Conservation (phyloP, 2,113 vertebrate species). For the Ranitomeya imitator region DNA sequence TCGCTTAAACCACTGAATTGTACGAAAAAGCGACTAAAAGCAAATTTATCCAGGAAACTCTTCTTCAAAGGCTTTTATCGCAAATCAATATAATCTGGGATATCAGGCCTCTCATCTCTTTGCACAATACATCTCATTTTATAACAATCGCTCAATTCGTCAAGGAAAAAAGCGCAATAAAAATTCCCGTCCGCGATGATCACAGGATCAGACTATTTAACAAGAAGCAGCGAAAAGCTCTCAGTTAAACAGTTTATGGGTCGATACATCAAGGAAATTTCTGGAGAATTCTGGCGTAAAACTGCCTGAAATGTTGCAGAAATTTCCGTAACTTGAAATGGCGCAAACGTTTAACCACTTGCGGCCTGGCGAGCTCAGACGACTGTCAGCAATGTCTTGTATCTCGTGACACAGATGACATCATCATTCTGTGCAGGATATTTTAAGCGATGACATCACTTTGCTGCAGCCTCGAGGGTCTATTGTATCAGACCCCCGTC, state of each 20-base stretch:
- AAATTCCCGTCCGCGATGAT: neutral
- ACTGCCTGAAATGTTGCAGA: no score
- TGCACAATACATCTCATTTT: slow-evolving; percentile 31
- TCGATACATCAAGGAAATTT: no score
- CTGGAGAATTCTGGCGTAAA: no score
- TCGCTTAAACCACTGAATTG: slow-evolving; percentile 17
- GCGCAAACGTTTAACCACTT: no score
- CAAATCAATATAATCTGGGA: slow-evolving; percentile 35
- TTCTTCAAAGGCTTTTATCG: slow-evolving; percentile 40
- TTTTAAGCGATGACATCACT: neutral
- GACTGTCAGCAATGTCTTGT: no score
- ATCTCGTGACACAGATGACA: neutral
- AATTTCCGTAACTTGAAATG: no score
- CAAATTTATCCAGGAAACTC: neutral
- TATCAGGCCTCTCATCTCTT: slow-evolving; percentile 14
- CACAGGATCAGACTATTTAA: neutral
- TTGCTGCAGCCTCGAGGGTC: neutral
- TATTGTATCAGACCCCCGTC: neutral
- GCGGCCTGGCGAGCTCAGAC: no score
- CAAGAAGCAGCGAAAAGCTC: neutral
- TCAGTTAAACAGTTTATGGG: neutral
- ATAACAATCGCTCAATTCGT: slow-evolving; percentile 20
- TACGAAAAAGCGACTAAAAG: slow-evolving; percentile 28
- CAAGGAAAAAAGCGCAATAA: neutral
- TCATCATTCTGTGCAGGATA: neutral